Conservation (phyloP, 2,113 vertebrate genomes). For the Oryzias woworae region DNA sequence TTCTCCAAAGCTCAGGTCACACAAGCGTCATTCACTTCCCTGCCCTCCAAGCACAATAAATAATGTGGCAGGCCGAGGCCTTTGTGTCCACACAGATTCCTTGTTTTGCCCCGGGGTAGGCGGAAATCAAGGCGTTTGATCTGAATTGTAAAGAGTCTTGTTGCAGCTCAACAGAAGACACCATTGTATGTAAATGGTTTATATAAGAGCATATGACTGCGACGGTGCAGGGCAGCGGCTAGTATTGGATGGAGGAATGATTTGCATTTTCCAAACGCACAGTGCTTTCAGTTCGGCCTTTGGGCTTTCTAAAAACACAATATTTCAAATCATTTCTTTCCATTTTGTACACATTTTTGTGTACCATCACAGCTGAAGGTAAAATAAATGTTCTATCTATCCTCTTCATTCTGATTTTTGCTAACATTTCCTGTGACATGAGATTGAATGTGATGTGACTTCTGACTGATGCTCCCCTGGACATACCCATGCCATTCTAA, state of each 20-base stretch:
- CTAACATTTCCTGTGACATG: constrained; percentile 27
- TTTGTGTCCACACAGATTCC: constrained; percentile 86
- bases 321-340: constrained; percentile 68
- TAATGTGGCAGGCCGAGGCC: constrained; percentile 72
- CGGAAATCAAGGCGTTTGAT: constrained; percentile 94
- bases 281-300: constrained; percentile 73
- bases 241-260: constrained; percentile 75
- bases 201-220: constrained; percentile 97
- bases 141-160: constrained; percentile 97
- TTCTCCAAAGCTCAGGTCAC: constrained; percentile 60
- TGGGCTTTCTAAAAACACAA: constrained; percentile 57
- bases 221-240: constrained; percentile 86
- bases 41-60: constrained; percentile 76
- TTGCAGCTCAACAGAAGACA: constrained; percentile 84
- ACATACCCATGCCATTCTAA: constrained; percentile 16
- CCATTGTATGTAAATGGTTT: constrained; percentile 94
- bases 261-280: constrained; percentile 82
- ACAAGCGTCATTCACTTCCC: constrained; percentile 67
- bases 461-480: constrained; percentile 13
- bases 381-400: constrained; percentile 44
- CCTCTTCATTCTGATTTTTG: constrained; percentile 40
- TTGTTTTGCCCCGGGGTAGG: constrained; percentile 84
- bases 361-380: constrained; percentile 70
- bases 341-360: constrained; percentile 68
- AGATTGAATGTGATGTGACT: constrained; percentile 19